Evolutionary conservation across 1,140 invertebrate species (phyloP).

Genomic region (Drosophila arizonae): DNA sequence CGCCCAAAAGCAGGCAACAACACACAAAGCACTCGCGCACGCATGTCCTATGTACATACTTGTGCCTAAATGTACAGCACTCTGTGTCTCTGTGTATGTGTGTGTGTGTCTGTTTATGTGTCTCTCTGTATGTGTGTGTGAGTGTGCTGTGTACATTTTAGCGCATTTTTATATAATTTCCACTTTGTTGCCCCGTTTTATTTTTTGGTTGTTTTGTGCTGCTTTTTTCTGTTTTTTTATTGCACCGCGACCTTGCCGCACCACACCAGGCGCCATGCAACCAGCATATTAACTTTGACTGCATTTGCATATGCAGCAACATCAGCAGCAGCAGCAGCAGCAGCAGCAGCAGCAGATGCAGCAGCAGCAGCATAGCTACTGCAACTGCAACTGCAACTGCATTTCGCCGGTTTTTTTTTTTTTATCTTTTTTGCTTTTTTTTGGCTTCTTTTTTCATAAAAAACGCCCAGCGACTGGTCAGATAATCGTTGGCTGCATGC

Average conservation of each 20-base stretch:
- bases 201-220: constrained; percentile 81
- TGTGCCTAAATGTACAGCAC: constrained; percentile 1
- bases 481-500: constrained; percentile 42
- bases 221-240: constrained; percentile 43
- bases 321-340: constrained; percentile 4
- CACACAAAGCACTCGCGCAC: constrained; percentile 42
- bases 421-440: constrained; percentile 17
- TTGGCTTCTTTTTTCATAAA: constrained; percentile 46
- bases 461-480: constrained; percentile 69
- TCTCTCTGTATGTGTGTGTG: constrained; percentile 22
- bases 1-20: constrained; percentile 67
- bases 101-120: constrained; percentile 43
- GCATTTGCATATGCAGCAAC: constrained; percentile 34
- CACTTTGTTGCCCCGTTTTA: constrained; percentile 70
- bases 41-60: constrained; percentile 5
- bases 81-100: constrained; percentile 27
- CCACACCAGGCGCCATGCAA: constrained; percentile 45
- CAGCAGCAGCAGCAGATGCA: constrained; percentile 12
- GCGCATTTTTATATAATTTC: constrained; percentile 82
- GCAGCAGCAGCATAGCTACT: constrained; percentile 7
- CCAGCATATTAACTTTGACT: constrained; percentile 56
- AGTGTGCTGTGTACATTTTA: constrained; percentile 68
- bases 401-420: constrained; percentile 31
- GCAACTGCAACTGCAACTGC: constrained; percentile 25
- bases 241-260: constrained; percentile 71